Conservation (phyloP, 1,140 invertebrate genomes). For the Polyergus mexicanus region DNA sequence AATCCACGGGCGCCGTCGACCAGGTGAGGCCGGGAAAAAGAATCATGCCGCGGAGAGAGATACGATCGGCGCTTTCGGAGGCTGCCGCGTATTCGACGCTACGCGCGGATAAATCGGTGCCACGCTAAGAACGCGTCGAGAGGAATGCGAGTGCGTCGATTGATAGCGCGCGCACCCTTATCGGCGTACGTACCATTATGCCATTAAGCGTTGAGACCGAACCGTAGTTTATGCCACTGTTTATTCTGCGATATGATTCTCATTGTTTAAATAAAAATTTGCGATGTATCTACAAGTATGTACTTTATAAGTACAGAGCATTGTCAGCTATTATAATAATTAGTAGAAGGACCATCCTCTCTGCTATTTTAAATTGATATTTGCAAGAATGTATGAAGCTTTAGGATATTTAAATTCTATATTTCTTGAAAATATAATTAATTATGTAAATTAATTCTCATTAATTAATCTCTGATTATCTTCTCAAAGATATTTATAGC, state of each 20-base stretch:
- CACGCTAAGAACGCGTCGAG: conserved; percentile 71
- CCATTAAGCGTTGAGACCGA: conserved; percentile 8
- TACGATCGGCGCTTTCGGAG: conserved; percentile 53
- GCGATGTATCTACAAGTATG: background rate
- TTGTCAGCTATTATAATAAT: background rate
- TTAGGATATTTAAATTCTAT: too few relatives aligned
- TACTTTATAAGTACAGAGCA: background rate
- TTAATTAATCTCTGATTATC: conserved; percentile 38
- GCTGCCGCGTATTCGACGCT: conserved; percentile 3
- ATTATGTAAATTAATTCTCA: conserved; percentile 19
- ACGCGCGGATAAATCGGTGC: conserved; percentile 60
- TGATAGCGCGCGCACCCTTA: conserved; percentile 69
- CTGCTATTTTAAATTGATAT: too few relatives aligned
- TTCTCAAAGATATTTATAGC: conserved; percentile 20
- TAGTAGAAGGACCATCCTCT: background rate
- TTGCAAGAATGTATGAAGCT: too few relatives aligned
- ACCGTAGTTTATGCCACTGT: conserved; percentile 32
- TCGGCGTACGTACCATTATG: conserved; percentile 46
- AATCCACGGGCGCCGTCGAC: conserved; percentile 49
- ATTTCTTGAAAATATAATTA: background rate
- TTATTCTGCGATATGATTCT: background rate
- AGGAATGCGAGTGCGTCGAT: conserved; percentile 69
- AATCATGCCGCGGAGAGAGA: conserved; percentile 57
- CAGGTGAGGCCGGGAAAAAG: conserved; percentile 48
- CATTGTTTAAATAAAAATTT: conserved; percentile 19